Conservation (phyloP, 2,113 vertebrate species). For the Sphaerodactylus townsendi region DNA sequence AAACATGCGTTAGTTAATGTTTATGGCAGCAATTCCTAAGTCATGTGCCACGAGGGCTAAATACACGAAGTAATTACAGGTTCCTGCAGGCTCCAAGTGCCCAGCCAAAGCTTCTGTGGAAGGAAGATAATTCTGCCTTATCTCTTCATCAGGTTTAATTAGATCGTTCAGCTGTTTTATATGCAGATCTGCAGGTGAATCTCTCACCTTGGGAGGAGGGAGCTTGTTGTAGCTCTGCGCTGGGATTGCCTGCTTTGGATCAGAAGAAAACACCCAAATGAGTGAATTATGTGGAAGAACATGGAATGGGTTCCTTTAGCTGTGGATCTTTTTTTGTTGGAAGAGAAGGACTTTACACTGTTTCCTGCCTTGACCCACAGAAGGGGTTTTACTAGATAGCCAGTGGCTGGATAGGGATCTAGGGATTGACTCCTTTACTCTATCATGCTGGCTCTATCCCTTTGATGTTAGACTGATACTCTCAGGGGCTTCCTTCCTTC, state of each 20-base stretch:
- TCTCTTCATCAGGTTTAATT: not conserved
- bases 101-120: not conserved
- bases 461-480: too few species aligned
- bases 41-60: not conserved
- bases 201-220: not conserved
- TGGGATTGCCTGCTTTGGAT: not conserved
- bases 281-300: not conserved
- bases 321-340: not conserved
- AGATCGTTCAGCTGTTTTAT: not conserved
- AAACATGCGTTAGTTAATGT: not conserved
- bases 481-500: too few species aligned
- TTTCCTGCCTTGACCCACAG: too few species aligned
- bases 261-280: not conserved
- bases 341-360: too few species aligned
- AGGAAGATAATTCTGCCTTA: not conserved
- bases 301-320: not conserved
- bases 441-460: too few species aligned
- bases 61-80: not conserved
- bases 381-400: too few species aligned
- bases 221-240: not conserved
- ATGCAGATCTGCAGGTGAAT: not conserved
- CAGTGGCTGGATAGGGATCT: too few species aligned
- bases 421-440: too few species aligned
- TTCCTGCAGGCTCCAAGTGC: not conserved
- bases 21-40: not conserved